A percentile compares a stretch with the other conserved stretches of the same genome.
Evolutionary conservation across 2,113 vertebrate species (phyloP).

Genomic region (Erythrocercus mccallii): DNA sequence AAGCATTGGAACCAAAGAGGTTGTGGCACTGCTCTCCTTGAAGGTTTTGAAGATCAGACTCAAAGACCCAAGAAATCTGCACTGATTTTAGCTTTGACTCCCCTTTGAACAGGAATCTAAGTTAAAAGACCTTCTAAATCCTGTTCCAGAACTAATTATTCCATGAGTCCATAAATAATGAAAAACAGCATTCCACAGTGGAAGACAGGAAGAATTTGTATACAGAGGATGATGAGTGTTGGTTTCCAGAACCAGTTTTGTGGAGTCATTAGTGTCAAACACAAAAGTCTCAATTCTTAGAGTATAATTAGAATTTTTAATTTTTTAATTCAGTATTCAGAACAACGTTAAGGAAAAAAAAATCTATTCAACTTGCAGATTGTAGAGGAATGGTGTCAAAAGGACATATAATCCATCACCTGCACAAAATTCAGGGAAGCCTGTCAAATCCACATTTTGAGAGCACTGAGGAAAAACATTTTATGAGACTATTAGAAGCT

Average conservation of each 20-base stretch:
- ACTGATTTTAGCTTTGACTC: neutral
- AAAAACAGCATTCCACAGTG: neutral
- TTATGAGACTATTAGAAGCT: neutral
- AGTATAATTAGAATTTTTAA: neutral
- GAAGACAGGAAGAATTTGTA: neutral
- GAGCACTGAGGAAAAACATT: neutral
- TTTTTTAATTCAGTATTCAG: neutral
- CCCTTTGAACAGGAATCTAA: neutral
- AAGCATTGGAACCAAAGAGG: neutral
- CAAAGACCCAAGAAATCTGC: neutral
- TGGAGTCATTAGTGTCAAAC: neutral
- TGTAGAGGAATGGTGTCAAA: neutral
- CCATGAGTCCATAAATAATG: neutral
- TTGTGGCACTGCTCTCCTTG: neutral
- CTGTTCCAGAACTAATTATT: neutral
- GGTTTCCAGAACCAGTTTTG: neutral
- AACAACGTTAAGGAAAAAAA: neutral
- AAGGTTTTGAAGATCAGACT: neutral
- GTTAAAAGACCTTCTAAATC: neutral
- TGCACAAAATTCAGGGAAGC: neutral
- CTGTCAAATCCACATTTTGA: neutral
- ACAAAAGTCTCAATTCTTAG: neutral
- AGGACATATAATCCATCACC: neutral
- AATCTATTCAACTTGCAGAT: neutral
- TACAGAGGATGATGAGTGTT: fast-evolving